Conservation (phyloP, 2,888 invertebrate species). For the Scaptomyza flava region DNA sequence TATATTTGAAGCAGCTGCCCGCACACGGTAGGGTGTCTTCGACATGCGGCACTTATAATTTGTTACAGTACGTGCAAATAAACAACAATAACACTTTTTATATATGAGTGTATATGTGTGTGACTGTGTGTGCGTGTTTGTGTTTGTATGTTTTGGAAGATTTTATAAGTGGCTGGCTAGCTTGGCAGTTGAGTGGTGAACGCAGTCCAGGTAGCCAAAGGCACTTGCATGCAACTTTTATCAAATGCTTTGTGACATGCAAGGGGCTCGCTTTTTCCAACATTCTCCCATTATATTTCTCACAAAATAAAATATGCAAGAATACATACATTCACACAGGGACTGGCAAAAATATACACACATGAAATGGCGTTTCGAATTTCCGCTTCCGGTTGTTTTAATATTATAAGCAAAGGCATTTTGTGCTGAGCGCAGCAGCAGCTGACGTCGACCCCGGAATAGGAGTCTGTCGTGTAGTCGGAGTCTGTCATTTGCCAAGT, state of each 20-base stretch:
- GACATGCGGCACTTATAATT: slow-evolving; percentile 75
- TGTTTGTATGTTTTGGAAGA: slow-evolving; percentile 4
- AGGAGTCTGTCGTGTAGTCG: slow-evolving; percentile 9
- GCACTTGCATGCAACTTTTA: slow-evolving; percentile 69
- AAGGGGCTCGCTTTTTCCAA: slow-evolving; percentile 30
- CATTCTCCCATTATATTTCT: slow-evolving; percentile 7
- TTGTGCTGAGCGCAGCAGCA: slow-evolving; percentile 71
- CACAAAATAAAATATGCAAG: slow-evolving; percentile 68
- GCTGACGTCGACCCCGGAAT: slow-evolving; percentile 36
- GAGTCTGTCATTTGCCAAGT: slow-evolving; percentile 49
- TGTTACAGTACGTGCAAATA: slow-evolving; percentile 70
- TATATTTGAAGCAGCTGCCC: slow-evolving; percentile 20
- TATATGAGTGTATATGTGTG: neutral
- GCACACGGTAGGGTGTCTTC: slow-evolving; percentile 63
- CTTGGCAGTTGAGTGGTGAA: slow-evolving; percentile 32
- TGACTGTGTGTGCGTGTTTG: slow-evolving; percentile 4
- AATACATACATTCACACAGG: slow-evolving; percentile 13
- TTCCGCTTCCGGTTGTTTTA: slow-evolving; percentile 80
- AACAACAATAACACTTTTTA: slow-evolving; percentile 51
- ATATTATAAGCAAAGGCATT: slow-evolving; percentile 78
- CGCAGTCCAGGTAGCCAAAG: slow-evolving; percentile 50
- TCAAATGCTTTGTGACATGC: slow-evolving; percentile 75
- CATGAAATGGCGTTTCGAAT: slow-evolving; percentile 75
- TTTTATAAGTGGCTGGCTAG: slow-evolving; percentile 22
- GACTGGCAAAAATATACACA: slow-evolving; percentile 31